Conservation (phyloP, 2,113 vertebrate genomes). For the Ellobius talpinus region DNA sequence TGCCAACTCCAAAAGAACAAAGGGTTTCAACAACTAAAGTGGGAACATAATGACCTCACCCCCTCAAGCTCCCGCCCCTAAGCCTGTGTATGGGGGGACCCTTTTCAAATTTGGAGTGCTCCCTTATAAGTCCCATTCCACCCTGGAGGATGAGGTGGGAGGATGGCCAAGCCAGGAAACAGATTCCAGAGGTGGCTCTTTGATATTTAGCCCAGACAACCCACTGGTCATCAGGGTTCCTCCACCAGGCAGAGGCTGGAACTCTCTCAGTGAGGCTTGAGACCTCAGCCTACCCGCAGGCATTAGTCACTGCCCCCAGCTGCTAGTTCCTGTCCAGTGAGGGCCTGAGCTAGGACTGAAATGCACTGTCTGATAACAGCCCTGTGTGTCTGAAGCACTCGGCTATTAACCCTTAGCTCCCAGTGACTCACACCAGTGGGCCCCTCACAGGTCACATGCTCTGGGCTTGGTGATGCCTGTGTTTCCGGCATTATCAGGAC, state of each 20-base stretch:
- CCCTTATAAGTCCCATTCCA: constrained; percentile 50
- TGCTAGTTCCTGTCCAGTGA: background rate
- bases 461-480: background rate
- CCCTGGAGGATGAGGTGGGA: background rate
- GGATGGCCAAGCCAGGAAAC: constrained; percentile 58
- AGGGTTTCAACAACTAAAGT: constrained; percentile 47
- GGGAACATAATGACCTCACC: constrained; percentile 66
- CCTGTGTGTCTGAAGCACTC: background rate
- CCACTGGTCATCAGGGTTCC: background rate
- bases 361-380: background rate
- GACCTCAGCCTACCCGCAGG: background rate
- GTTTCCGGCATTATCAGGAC: background rate
- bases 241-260: constrained; percentile 23
- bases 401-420: background rate
- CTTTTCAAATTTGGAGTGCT: constrained; percentile 1
- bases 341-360: background rate
- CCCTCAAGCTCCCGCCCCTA: background rate
- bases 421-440: background rate
- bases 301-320: background rate
- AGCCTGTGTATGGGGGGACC: background rate
- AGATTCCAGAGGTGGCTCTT: constrained; percentile 60
- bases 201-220: constrained; percentile 67
- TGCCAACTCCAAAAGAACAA: constrained; percentile 74
- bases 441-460: background rate
- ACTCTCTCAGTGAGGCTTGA: background rate